Base-by-base conservation (phyloP, 1,140 invertebrate genomes). In the Drosophila burlai region DNA sequence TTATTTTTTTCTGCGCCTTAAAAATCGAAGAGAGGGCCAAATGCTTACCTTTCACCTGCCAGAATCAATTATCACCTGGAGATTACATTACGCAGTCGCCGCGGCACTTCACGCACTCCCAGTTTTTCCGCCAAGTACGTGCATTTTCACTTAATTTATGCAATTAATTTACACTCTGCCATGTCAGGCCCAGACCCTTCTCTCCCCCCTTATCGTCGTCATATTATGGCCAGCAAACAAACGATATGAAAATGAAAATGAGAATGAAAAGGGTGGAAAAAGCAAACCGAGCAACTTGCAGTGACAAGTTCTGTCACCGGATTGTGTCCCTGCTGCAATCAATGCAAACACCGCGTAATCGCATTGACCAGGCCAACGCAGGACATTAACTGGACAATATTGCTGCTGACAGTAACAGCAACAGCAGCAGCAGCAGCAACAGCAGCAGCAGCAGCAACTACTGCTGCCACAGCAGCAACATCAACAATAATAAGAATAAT, bases 121-220 rank as follows among this genome's bases (percentile, higher is more conserved):
- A 59, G 26, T 34, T 58, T 65, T 58, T 69, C 50, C 54, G 49
- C 31, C 49, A n/a, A 57, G 47, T n/a, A 46, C 67, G 52, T 73
- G 57, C 43, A 75, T 81, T 85, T 85, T 60, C 78, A 76, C 85
- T 89, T 89, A 89, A 89, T 89, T 89, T 89, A 89, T 89, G 81
- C 85, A 89, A 90, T 90, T 90, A 90, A 89, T 89, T 85, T 90
- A 65, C 85, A 85, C 85, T 90, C 83, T 47, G 75, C 66, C 80
- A 75, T 85, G 80, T 78, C 73, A 67, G 38, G 47, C 46, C 60
- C 63, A 66, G 31, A 21, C 45, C 10, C 60, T 26, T 2, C 9
- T 3, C 7, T 1, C 46, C 16, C 49, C 16, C 26, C 16, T 11
- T 31, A 18, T 52, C 49, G 26, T 31, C 29, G 10, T 34, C 69